Evolutionary conservation across 2,113 vertebrate genomes (phyloP), one percentile per base, ranked within the genome.

Genomic region (Maccullochella peelii): DNA sequence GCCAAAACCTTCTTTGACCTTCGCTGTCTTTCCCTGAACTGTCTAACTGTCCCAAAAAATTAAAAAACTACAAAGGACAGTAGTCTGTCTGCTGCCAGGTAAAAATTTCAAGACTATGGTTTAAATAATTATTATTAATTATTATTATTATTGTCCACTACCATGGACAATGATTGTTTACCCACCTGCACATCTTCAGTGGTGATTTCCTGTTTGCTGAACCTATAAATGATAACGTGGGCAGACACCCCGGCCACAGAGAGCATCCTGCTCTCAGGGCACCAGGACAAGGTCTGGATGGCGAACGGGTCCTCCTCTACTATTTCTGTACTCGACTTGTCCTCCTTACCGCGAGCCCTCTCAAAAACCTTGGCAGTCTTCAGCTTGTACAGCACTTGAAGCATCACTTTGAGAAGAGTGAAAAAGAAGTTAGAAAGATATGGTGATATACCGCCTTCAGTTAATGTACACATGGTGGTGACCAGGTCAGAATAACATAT

Each of bases 321-420:
- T 59, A 98, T 97, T 30, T 99, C 98, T 2, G 97, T 96, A 75
- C 90, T 97, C 15, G 96, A 95, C 85, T 96, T 97, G 75, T 99
- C 98, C 72, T 99, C 98, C 90, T 97, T 99, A 83, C 94, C 95
- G 58, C 97, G 96, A 61, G 97, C 95, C 77, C 97, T 97, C 95
- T 99, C 98, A 90, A 99, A 99, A 57, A 99, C 97, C 95, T 99
- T 99, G 88, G 97, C 97, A 61, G 98, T 99, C 96, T 99, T 99
- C 82, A 99, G 93, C 93, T 99, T 99, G 94, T 99, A 99, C 88
- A 99, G 93, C 81, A 99, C 97, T 95, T 99, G 98, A 52, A 99
- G 94, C 36, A 97, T 99, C 92, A 99, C 98, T 99, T 84, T 36
- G 88, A 68, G 36, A 23, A 36, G 20, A 73, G 40, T 0, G 11